Evolutionary conservation across 2,888 invertebrate genomes (phyloP), one percentile per base, ranked within the genome.

Genomic region (Erynnis tages): DNA sequence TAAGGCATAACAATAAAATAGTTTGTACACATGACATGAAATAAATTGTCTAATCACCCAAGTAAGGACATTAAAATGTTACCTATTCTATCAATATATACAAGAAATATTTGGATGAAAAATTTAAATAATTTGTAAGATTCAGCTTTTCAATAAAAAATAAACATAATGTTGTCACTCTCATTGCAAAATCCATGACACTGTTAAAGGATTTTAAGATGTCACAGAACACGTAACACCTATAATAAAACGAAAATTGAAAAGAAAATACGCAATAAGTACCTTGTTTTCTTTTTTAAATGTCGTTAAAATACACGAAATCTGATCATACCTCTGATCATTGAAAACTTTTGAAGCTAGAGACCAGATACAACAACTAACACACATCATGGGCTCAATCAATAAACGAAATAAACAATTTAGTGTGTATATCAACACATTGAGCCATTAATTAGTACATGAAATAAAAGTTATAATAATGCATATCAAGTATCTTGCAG

Each of bases 101-200:
- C 82, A 84, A 54, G 72, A 73, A 73, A 73, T 72, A 79, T 74
- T 69, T 70, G 69, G n/a, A n/a, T n/a, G n/a, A n/a, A n/a, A n/a
- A n/a, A n/a, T n/a, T n/a, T n/a, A n/a, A n/a, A n/a, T n/a, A n/a
- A n/a, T n/a, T n/a, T n/a, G n/a, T n/a, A n/a, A n/a, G n/a, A n/a
- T n/a, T n/a, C n/a, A n/a, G n/a, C n/a, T n/a, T n/a, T n/a, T n/a
- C n/a, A n/a, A n/a, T n/a, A n/a, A n/a, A n/a, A n/a, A n/a, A n/a
- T n/a, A n/a, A n/a, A n/a, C n/a, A n/a, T n/a, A n/a, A n/a, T n/a
- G n/a, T n/a, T n/a, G n/a, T n/a, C n/a, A n/a, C n/a, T n/a, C n/a
- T n/a, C n/a, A n/a, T n/a, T n/a, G n/a, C n/a, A n/a, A n/a, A n/a
- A n/a, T n/a, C n/a, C n/a, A n/a, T n/a, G n/a, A n/a, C n/a, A n/a